A percentile compares a stretch with the other conserved stretches of the same genome.
These are phyloP conservation scores for Aselliscus stoliczkanus DNA, from an alignment of 2,797 vertebrate species.

Conservation along the genomic window DNA sequence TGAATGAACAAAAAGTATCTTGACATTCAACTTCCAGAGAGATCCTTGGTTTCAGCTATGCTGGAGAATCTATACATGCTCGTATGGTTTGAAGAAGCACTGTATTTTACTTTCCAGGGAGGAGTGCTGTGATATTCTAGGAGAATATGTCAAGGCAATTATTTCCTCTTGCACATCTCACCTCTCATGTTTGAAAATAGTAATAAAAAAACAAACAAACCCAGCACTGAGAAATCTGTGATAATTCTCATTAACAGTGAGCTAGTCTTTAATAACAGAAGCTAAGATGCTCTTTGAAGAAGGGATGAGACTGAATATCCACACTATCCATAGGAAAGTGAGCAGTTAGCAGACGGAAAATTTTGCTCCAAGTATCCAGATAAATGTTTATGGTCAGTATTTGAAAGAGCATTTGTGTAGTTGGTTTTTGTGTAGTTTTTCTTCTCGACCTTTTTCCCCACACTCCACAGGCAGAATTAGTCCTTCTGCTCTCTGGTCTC, in stretches of 20 bases:
- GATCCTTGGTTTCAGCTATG: background rate
- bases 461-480: background rate
- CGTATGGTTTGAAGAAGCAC: background rate
- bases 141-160: background rate
- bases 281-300: background rate
- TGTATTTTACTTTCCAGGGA: background rate
- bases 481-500: background rate
- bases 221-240: background rate
- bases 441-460: background rate
- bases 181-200: background rate
- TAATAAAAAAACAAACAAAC: too few species aligned
- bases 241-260: background rate
- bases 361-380: background rate
- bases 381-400: background rate
- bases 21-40: background rate
- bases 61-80: background rate
- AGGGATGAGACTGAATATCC: background rate
- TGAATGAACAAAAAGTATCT: background rate
- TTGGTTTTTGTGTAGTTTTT: background rate
- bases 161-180: background rate
- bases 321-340: background rate
- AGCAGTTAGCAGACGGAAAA: background rate
- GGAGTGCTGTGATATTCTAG: background rate
- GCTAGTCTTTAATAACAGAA: background rate
- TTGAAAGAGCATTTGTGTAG: background rate